These are phyloP conservation scores for Taenioides sp. DNA, from an alignment of 2,797 vertebrate species.

Conservation along the genomic window DNA sequence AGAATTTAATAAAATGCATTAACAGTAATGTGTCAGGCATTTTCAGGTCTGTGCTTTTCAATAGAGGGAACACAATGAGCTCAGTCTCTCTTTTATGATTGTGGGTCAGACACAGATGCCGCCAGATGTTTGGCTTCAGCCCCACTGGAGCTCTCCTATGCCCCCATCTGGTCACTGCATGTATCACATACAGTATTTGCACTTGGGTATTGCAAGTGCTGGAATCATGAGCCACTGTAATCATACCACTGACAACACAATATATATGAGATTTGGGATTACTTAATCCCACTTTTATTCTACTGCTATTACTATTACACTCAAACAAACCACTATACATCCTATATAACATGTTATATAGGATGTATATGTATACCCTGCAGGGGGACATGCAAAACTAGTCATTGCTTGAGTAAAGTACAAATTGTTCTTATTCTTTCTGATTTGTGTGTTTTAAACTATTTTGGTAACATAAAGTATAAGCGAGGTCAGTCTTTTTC, in stretches of 20 bases:
- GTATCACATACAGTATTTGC: constrained; percentile 38
- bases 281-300: background rate
- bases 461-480: constrained; percentile 12
- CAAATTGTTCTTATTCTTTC: background rate
- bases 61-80: constrained; percentile 41
- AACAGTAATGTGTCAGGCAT: constrained; percentile 10
- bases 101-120: constrained; percentile 53
- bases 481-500: constrained; percentile 13
- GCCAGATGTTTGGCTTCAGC: constrained; percentile 50
- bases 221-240: too few relatives aligned
- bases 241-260: background rate
- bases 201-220: background rate
- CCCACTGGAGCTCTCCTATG: constrained; percentile 64
- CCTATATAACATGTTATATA: too few relatives aligned
- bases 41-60: constrained; percentile 22
- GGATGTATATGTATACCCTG: too few relatives aligned
- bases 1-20: background rate
- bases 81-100: constrained; percentile 44
- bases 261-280: background rate
- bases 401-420: background rate
- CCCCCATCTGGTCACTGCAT: constrained; percentile 68
- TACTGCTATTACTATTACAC: background rate
- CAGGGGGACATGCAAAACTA: too few relatives aligned
- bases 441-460: background rate
- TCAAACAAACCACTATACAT: background rate